phyloP scores from a whole-genome alignment of 2,888 invertebrate genomes.

The Parelbella ahira region DNA sequence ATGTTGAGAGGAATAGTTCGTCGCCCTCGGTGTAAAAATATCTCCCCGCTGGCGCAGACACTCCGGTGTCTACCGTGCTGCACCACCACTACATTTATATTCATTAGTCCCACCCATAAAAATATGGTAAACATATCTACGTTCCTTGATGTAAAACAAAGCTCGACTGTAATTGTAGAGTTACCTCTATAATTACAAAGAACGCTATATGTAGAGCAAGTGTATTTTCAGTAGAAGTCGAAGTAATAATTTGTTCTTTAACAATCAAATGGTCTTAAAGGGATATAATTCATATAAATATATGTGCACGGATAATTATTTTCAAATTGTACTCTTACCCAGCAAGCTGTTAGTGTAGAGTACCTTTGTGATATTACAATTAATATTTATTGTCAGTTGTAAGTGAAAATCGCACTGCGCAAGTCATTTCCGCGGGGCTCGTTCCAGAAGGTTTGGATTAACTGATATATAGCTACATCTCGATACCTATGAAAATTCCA shows the following conservation, averaged over 20 bases:
- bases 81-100: constrained; percentile 19
- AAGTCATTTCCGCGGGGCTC: no score
- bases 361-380: no score
- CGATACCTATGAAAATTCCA: constrained; percentile 51
- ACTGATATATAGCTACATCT: constrained; percentile 30
- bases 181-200: constrained; percentile 3
- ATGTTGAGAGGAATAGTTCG: constrained; percentile 35
- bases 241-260: no score
- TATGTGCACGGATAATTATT: no score
- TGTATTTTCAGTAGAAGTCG: no score
- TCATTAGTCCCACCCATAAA: constrained; percentile 23
- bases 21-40: constrained; percentile 45
- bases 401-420: no score
- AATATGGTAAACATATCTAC: constrained; percentile 15
- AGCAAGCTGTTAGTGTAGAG: no score
- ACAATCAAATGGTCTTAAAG: no score
- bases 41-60: constrained; percentile 26
- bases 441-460: constrained; percentile 16
- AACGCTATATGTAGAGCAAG: no score
- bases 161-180: constrained; percentile 13
- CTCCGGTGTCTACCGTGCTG: constrained; percentile 11
- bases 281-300: no score
- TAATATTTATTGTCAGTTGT: no score
- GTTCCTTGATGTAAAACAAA: constrained; percentile 2
- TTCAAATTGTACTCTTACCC: no score